Evolutionary conservation across 2,888 invertebrate species (phyloP).

Genomic region (Erannis defoliaria): DNA sequence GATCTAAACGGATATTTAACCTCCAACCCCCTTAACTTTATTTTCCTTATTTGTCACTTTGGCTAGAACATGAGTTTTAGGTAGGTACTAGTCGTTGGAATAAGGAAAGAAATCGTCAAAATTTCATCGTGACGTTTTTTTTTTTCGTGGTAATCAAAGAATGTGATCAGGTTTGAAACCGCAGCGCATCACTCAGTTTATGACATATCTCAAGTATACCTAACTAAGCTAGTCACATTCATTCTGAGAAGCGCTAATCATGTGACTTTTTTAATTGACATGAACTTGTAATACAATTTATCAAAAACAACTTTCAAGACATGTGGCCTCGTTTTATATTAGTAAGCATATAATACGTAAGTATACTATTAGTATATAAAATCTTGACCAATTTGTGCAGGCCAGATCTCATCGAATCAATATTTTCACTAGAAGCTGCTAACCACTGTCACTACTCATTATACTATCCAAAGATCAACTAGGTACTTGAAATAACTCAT

Average conservation of each 20-base stretch:
- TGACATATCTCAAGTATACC: neutral
- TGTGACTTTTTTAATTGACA: slow-evolving; percentile 11
- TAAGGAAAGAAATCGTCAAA: too few relatives aligned
- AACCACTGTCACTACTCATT: neutral
- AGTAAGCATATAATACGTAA: neutral
- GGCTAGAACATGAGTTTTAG: too few relatives aligned
- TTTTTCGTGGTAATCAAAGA: too few relatives aligned
- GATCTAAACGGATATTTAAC: too few relatives aligned
- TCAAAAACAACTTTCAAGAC: slow-evolving; percentile 28
- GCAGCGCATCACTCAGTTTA: neutral
- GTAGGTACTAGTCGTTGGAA: too few relatives aligned
- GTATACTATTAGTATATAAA: neutral
- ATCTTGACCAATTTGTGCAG: neutral
- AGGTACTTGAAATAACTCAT: neutral
- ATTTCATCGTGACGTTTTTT: too few relatives aligned
- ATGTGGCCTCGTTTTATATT: neutral
- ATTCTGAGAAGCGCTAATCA: slow-evolving; percentile 9
- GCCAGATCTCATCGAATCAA: neutral
- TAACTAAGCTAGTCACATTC: neutral
- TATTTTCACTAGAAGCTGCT: neutral
- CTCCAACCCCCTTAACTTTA: too few relatives aligned
- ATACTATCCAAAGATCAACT: neutral
- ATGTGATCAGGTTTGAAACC: neutral
- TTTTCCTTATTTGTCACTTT: too few relatives aligned
- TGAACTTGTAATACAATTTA: slow-evolving; percentile 20